Evolutionary conservation across 2,113 vertebrate species (phyloP).

Genomic region (Centrocercus urophasianus): DNA sequence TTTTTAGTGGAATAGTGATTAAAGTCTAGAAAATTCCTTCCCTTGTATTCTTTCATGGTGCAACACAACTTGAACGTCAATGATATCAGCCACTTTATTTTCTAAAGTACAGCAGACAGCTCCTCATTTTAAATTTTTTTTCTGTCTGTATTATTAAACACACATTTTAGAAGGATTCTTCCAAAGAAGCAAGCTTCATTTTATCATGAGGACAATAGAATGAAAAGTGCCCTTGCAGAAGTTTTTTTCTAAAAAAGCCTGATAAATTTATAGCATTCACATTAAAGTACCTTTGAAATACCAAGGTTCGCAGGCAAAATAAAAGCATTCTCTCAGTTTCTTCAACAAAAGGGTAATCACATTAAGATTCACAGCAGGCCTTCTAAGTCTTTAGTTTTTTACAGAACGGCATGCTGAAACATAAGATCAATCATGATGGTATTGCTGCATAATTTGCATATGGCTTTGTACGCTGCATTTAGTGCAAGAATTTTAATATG

Average conservation of each 20-base stretch:
- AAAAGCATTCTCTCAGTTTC: neutral
- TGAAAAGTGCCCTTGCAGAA: neutral
- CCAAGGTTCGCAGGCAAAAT: neutral
- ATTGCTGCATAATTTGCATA: conserved; percentile 16
- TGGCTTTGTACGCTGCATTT: neutral
- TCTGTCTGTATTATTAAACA: neutral
- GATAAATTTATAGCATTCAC: neutral
- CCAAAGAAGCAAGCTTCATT: neutral
- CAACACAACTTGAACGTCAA: neutral
- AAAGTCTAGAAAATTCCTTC: neutral
- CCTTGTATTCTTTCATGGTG: neutral
- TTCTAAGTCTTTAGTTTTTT: neutral
- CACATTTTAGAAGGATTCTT: neutral
- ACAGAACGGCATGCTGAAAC: neutral
- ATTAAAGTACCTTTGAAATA: neutral
- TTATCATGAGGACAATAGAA: neutral
- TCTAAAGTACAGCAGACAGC: neutral
- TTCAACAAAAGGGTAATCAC: conserved; percentile 6
- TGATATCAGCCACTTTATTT: neutral
- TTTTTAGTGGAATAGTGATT: neutral
- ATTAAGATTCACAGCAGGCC: conserved; percentile 17
- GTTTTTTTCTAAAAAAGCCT: neutral
- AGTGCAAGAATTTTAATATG: neutral
- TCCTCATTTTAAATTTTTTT: neutral
- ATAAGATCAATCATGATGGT: conserved; percentile 2